Percentiles rank a stretch among this genome's conserved stretches.
Conservation (phyloP, 2,797 vertebrate genomes). For the Acestrorhynchus altus region DNA sequence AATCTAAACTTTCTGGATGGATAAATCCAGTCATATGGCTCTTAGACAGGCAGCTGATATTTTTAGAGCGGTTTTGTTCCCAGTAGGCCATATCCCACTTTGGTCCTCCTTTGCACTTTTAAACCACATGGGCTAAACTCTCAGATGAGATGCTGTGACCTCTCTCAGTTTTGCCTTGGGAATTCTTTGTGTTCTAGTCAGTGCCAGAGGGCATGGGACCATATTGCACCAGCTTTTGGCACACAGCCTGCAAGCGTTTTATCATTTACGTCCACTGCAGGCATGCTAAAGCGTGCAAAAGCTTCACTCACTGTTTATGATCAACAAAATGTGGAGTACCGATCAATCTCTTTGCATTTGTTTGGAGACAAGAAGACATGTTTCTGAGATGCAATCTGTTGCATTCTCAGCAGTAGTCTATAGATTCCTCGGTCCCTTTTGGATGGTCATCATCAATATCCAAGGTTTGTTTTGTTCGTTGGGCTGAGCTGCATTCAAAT, state of each 20-base stretch:
- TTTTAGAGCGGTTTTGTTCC: conserved; percentile 13
- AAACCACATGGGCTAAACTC: neutral
- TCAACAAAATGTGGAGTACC: too few relatives aligned
- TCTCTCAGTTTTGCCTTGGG: conserved; percentile 1
- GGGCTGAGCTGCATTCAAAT: too few relatives aligned
- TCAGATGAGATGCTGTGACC: neutral
- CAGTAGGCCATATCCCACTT: neutral
- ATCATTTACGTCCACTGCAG: neutral
- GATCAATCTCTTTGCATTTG: neutral
- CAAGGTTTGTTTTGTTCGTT: too few relatives aligned
- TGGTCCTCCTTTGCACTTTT: neutral
- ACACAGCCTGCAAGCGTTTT: neutral
- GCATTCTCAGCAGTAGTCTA: too few relatives aligned
- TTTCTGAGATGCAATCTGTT: neutral
- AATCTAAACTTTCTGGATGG: conserved; percentile 20
- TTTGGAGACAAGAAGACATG: too few relatives aligned
- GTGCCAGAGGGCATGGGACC: conserved; percentile 6
- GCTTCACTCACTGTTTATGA: neutral
- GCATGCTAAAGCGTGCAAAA: neutral
- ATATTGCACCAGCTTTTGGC: neutral
- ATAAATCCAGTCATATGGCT: conserved; percentile 3
- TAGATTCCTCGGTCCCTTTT: too few relatives aligned
- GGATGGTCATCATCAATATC: too few relatives aligned
- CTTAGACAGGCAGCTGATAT: conserved; percentile 25
- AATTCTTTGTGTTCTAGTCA: neutral